A percentile compares a stretch with the other conserved stretches of the same genome.
Evolutionary conservation across 2,113 vertebrate genomes (phyloP).

Genomic region (Microtus montanus): DNA sequence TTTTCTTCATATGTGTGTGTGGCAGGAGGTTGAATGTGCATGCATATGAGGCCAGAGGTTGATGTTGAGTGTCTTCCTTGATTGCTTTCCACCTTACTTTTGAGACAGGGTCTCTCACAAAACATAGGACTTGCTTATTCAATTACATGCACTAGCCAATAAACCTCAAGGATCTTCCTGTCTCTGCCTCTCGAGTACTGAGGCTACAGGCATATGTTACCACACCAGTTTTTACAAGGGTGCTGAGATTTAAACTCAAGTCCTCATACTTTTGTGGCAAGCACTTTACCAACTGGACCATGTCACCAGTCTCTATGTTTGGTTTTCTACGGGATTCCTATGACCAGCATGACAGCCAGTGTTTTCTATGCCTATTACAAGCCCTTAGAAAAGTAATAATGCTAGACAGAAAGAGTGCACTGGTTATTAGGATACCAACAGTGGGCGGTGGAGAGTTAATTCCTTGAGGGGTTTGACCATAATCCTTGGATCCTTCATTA

Average conservation of each 20-base stretch:
- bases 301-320: background rate
- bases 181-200: background rate
- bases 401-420: background rate
- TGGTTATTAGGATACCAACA: background rate
- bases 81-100: background rate
- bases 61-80: background rate
- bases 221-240: background rate
- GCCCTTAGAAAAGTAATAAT: background rate
- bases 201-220: background rate
- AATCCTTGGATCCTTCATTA: background rate
- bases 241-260: background rate
- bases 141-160: background rate
- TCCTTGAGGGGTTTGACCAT: background rate
- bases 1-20: too few species aligned
- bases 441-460: background rate
- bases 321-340: background rate
- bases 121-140: too few species aligned
- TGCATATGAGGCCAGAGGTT: background rate
- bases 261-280: background rate
- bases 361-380: background rate
- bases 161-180: background rate
- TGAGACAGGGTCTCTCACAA: background rate
- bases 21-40: too few species aligned
- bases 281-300: background rate
- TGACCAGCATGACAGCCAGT: background rate